Base-by-base conservation (phyloP, 35 echinoderm and acorn worm species). In the Hemicentrotus pulcherrimus region DNA sequence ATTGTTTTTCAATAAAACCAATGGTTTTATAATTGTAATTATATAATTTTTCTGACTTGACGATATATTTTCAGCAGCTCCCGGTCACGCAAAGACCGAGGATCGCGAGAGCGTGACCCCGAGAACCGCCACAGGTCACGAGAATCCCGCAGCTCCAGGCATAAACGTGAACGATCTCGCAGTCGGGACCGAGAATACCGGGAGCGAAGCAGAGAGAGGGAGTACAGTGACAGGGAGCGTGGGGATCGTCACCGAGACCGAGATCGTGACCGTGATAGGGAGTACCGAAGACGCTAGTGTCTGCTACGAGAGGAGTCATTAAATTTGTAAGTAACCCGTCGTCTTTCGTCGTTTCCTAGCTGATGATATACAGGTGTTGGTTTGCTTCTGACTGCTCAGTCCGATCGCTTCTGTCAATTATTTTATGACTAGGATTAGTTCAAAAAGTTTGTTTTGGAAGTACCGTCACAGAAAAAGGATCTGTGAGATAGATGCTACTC, bases 231-330 rank as follows among this genome's bases (percentile, higher is more conserved):
- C 30, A 60, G 94, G 15, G 92, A 86, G 19, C 22, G 96, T 7
- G 96, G 98, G 9, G 98, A 99, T 18, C 59, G 98, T 89, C 96
- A 99, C 22, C 18, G 97, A 9, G 97, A 98, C 9, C 86, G 97
- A 32, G 96, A 96, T 45, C 86, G 97, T 10, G 96, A 96, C 31
- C 85, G 94, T 16, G 94, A 94, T n/a, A 78, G 86, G 47, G 95
- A 95, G 86, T 97, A 97, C 86, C 94, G 96, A 30, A 96, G 96
- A 31, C 98, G 98, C 19, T 99, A 96, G 13, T 22, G 6, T 4
- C 22, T n/a, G 65, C 65, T 78, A 7, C 24, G 65, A 78, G 65
- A 78, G 28, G 19, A 78, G 65, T 22, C 65, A 22, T 78, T 78
- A 6, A 28, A 78, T 28, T 78, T 78, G 65, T 78, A 78, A 78